Evolutionary conservation across 1,140 invertebrate species (phyloP).

Genomic region (Globodera ellingtonae): DNA sequence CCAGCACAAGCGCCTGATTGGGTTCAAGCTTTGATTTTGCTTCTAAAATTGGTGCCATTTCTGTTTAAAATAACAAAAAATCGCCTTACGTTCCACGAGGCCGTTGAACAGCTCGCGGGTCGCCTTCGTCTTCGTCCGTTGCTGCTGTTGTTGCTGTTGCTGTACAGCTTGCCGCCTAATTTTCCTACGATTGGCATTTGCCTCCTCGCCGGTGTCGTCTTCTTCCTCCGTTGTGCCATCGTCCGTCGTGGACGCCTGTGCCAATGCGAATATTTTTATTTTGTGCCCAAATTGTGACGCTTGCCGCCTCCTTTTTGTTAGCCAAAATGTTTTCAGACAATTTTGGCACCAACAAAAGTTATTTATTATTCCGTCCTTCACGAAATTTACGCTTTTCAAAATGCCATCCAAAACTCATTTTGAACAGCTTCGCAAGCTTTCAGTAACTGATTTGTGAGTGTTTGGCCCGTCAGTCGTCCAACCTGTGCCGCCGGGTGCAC

Average conservation of each 20-base stretch:
- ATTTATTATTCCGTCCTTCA: no score
- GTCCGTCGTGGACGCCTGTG: background rate
- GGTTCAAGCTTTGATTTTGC: conserved; percentile 44
- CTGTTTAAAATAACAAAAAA: conserved; percentile 16
- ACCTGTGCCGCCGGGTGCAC: background rate
- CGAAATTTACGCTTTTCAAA: no score
- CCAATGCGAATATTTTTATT: background rate
- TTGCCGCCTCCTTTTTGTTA: no score
- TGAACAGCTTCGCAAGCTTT: no score
- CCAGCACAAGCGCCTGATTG: conserved; percentile 55
- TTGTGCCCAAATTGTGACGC: no score
- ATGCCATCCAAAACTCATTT: no score
- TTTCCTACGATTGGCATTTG: background rate
- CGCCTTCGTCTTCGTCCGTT: conserved; percentile 1
- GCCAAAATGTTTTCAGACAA: no score
- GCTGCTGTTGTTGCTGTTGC: background rate
- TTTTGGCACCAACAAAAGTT: no score
- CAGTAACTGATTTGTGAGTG: no score
- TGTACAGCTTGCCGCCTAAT: background rate
- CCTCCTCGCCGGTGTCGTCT: background rate
- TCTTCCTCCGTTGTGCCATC: conserved; percentile 5
- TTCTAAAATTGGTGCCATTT: conserved; percentile 40
- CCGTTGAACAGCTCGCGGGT: conserved; percentile 22
- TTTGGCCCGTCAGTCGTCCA: background rate
- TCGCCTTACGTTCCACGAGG: conserved; percentile 24